These are phyloP conservation scores for Abrostola triplasia DNA, from an alignment of 2,888 invertebrate genomes.

Conservation along the genomic window DNA sequence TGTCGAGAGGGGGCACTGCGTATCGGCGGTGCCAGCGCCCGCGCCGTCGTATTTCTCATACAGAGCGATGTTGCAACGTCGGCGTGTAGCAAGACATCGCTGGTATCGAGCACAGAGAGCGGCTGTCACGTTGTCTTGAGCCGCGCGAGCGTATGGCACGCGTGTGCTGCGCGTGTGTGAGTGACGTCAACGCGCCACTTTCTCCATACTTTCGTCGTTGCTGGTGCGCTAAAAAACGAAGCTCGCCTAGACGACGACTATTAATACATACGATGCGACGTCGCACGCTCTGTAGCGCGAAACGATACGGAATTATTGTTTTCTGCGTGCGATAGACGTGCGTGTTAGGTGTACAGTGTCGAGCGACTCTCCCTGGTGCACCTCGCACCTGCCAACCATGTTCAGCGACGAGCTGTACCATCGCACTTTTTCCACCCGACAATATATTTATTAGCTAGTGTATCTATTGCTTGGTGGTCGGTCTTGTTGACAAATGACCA, in stretches of 20 bases:
- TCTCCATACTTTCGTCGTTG: slow-evolving; percentile 88
- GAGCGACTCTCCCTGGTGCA: slow-evolving; percentile 65
- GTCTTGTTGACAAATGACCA: slow-evolving; percentile 40
- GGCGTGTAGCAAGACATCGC: slow-evolving; percentile 76
- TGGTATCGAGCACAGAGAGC: slow-evolving; percentile 77
- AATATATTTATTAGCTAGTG: slow-evolving; percentile 21
- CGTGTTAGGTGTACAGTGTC: slow-evolving; percentile 64
- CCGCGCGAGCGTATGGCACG: slow-evolving; percentile 65
- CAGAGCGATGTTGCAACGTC: slow-evolving; percentile 77
- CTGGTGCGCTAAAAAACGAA: slow-evolving; percentile 84
- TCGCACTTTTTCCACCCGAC: slow-evolving; percentile 24
- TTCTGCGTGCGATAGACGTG: slow-evolving; percentile 68
- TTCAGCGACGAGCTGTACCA: slow-evolving; percentile 10
- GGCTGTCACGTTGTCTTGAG: slow-evolving; percentile 67
- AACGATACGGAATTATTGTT: slow-evolving; percentile 81
- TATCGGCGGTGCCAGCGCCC: slow-evolving; percentile 73
- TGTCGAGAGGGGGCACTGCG: slow-evolving; percentile 82
- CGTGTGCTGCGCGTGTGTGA: slow-evolving; percentile 82
- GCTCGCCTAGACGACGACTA: slow-evolving; percentile 80
- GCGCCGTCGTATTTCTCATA: slow-evolving; percentile 79
- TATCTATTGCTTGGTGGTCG: slow-evolving; percentile 18
- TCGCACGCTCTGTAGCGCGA: slow-evolving; percentile 80
- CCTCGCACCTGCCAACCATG: slow-evolving; percentile 17
- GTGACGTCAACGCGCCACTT: slow-evolving; percentile 88
- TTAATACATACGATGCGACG: slow-evolving; percentile 83